Evolutionary conservation across 1,140 invertebrate genomes (phyloP), one percentile per base, ranked within the genome.

Genomic region (Drosophila rufa): DNA sequence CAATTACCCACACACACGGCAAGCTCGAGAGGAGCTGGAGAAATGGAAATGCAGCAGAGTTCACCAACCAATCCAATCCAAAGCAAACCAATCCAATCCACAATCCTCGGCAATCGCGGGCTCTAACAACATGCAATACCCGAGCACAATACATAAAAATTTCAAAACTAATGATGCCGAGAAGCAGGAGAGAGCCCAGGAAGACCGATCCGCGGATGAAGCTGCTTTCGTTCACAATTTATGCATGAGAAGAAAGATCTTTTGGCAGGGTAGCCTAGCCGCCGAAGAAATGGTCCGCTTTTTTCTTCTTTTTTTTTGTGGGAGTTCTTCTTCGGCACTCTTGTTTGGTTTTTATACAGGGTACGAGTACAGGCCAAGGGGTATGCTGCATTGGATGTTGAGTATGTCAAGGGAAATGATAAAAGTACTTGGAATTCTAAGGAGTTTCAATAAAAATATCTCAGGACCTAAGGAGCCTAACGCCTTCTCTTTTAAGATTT

Each of bases 181-280:
- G 56, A 40, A 58, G 53, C 19, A 22, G 64, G 19, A 33, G 27
- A 14, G 53, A 60, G 67, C 38, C 55, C 15, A 60, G 30, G 68
- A 55, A 43, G 76, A 43, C 60, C 46, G 48, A 38, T 57, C 48
- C 61, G 30, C 9, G 33, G 38, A 58, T 61, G n/a, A 33, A 57
- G 64, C 75, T 69, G 73, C 79, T 82, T 80, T 68, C 68, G 80
- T 78, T 71, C 69, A 80, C 73, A 87, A 87, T 87, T 89, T 87
- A 87, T 87, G 84, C 84, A 89, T 89, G 84, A 89, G 86, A 79
- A 78, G 80, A 77, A 80, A 87, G 77, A 87, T 89, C 62, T 76
- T 56, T 62, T 69, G 48, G 57, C 62, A 47, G 48, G 67, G 48
- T 62, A 77, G 80, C 71, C 74, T 53, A 77, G 80, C 71, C 74